These are phyloP conservation scores for Prolemur simus DNA, from an alignment of 2,113 vertebrate genomes.

Conservation along the genomic window DNA sequence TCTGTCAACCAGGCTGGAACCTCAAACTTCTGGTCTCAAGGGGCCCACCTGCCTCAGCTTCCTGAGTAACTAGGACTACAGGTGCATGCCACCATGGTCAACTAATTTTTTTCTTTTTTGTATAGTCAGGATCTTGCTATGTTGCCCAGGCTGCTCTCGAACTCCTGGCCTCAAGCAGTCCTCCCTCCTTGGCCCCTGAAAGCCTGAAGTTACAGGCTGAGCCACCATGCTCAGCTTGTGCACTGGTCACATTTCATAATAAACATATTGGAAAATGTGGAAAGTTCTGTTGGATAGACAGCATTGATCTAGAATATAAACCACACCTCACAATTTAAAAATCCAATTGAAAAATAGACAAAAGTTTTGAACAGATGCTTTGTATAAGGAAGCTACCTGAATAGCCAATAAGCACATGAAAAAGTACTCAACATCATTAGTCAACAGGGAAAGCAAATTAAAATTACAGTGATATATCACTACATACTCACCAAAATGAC, in stretches of 20 bases:
- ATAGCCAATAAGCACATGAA: neutral
- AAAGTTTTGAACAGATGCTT: neutral
- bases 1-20: too few species aligned
- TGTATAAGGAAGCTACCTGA: neutral
- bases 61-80: too few species aligned
- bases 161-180: too few species aligned
- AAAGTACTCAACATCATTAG: neutral
- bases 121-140: too few species aligned
- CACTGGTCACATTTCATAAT: neutral
- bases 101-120: too few species aligned
- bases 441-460: neutral
- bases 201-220: too few species aligned
- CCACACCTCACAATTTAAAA: neutral
- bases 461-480: neutral
- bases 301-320: neutral
- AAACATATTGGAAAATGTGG: neutral
- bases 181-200: too few species aligned
- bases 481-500: neutral
- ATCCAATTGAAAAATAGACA: neutral
- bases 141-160: too few species aligned
- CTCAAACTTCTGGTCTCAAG: too few species aligned
- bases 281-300: neutral
- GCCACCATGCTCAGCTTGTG: too few species aligned
- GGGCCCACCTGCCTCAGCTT: too few species aligned
- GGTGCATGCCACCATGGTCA: too few species aligned